Conservation (phyloP, 2,888 invertebrate species). For the Melanostoma scalare region DNA sequence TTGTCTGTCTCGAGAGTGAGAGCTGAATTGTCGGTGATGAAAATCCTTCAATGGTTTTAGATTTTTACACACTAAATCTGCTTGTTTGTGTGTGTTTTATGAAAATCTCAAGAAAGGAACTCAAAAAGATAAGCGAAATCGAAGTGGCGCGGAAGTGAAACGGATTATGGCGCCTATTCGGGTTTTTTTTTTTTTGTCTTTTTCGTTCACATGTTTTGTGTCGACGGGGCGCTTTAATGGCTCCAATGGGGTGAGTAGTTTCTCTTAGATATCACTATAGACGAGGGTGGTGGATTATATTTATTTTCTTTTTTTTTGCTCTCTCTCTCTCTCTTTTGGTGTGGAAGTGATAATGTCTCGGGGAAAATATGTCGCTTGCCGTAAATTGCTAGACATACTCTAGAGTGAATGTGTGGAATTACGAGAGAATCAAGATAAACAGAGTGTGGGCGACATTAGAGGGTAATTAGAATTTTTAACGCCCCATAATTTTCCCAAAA, state of each 20-base stretch:
- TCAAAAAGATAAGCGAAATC: constrained; percentile 50
- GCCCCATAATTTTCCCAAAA: constrained; percentile 48
- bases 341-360: constrained; percentile 56
- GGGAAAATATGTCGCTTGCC: constrained; percentile 45
- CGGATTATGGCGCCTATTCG: constrained; percentile 52
- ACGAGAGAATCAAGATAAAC: constrained; percentile 35
- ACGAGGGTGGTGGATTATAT: background rate
- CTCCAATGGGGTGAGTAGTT: background rate
- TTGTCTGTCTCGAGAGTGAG: background rate
- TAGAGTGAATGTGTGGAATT: constrained; percentile 27
- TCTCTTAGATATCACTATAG: background rate
- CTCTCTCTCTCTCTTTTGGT: background rate
- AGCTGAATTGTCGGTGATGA: constrained; percentile 28
- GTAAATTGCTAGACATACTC: constrained; percentile 36
- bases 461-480: constrained; percentile 63
- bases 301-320: too few relatives aligned
- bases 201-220: constrained; percentile 35
- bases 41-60: constrained; percentile 63
- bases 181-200: background rate
- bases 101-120: constrained; percentile 31
- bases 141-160: constrained; percentile 57
- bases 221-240: constrained; percentile 18
- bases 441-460: constrained; percentile 37
- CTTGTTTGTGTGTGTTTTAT: background rate
- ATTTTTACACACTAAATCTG: constrained; percentile 15